Evolutionary conservation across 2,113 vertebrate species (phyloP).

Genomic region (Bufo gargarizans): DNA sequence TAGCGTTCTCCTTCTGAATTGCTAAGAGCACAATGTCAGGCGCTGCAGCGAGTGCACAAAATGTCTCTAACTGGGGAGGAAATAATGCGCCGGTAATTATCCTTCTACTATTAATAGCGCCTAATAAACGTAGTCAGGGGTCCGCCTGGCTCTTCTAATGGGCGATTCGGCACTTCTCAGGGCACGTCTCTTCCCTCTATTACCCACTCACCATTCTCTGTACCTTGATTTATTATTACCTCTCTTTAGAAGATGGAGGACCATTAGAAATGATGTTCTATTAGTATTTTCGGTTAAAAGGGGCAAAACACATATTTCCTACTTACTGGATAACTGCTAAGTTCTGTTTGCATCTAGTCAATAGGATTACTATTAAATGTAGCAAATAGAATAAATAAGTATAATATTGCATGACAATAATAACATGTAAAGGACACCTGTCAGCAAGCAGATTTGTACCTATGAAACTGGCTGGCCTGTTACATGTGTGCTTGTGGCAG

Average conservation of each 20-base stretch:
- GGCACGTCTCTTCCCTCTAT: not conserved
- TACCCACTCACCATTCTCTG: not conserved
- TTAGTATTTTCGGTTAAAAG: not conserved
- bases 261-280: not conserved
- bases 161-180: not conserved
- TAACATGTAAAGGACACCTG: no score
- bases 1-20: not conserved
- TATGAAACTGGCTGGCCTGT: no score
- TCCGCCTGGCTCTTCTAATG: not conserved
- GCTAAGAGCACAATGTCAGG: slow-evolving; percentile 16
- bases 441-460: no score
- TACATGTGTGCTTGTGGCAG: no score
- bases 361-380: not conserved
- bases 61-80: not conserved
- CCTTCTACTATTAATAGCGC: not conserved
- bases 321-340: not conserved
- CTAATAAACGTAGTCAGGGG: not conserved
- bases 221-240: not conserved
- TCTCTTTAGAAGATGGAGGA: not conserved
- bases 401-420: no score
- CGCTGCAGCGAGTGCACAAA: slow-evolving; percentile 10
- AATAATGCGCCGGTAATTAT: slow-evolving; percentile 2
- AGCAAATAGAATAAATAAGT: no score
- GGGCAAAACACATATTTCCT: not conserved
- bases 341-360: not conserved